Conservation (phyloP, 2,797 vertebrate genomes). For the Melanotaenia pygmaea region DNA sequence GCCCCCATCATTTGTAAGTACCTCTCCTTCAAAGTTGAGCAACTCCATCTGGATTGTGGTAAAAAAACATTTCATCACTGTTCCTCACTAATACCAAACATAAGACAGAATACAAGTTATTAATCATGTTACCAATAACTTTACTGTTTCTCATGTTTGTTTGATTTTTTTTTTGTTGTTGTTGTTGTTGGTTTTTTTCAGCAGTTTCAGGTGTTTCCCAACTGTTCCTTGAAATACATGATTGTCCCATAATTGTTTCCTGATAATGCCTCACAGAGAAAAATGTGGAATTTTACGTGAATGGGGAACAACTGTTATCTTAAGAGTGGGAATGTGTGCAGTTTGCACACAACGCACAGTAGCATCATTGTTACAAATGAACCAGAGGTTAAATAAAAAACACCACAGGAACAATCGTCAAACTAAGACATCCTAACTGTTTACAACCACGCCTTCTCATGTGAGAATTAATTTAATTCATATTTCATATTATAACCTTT, state of each 20-base stretch:
- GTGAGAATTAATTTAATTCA: background rate
- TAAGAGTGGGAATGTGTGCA: background rate
- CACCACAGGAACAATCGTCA: background rate
- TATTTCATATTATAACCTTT: background rate
- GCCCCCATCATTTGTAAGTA: slow-evolving; percentile 90
- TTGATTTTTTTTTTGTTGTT: background rate
- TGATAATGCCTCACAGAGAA: background rate
- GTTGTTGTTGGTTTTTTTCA: background rate
- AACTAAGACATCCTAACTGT: too few relatives aligned
- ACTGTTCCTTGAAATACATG: background rate
- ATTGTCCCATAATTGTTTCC: background rate
- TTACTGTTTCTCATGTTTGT: background rate
- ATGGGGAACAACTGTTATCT: background rate
- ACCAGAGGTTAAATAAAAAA: background rate
- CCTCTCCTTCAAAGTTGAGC: slow-evolving; percentile 92
- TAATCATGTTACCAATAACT: background rate
- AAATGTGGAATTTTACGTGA: background rate
- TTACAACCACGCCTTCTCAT: background rate
- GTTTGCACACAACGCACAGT: background rate
- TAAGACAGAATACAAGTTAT: slow-evolving; percentile 7
- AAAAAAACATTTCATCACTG: slow-evolving; percentile 12
- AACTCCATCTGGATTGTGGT: slow-evolving; percentile 82
- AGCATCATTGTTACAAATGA: too few relatives aligned
- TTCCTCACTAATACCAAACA: background rate
- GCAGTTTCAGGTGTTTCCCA: too few relatives aligned